These are phyloP conservation scores for Oxytorus armatus DNA, from an alignment of 2,888 invertebrate genomes.

Conservation along the genomic window DNA sequence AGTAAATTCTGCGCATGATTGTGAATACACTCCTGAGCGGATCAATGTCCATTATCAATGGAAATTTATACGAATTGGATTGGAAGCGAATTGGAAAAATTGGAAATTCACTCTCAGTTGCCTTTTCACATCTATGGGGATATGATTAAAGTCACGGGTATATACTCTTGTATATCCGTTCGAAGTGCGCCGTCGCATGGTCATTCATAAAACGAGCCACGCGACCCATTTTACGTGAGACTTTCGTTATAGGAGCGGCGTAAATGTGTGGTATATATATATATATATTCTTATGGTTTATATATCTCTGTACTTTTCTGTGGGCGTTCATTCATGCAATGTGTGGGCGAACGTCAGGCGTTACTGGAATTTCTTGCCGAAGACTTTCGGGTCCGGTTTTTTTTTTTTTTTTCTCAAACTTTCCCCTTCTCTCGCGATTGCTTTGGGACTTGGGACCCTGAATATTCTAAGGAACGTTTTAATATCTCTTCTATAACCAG, in stretches of 20 bases:
- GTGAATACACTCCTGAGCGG: too few species aligned
- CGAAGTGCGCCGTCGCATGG: slow-evolving; percentile 54
- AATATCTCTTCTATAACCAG: neutral
- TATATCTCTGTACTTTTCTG: slow-evolving; percentile 36
- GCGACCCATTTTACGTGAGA: slow-evolving; percentile 66
- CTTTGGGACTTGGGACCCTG: slow-evolving; percentile 21
- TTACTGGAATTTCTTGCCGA: slow-evolving; percentile 66
- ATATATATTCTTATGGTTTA: slow-evolving; percentile 3
- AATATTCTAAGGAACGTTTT: slow-evolving; percentile 44
- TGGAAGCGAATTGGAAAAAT: too few species aligned
- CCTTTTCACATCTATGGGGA: neutral
- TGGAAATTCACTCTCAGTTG: slow-evolving; percentile 5
- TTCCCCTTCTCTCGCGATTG: slow-evolving; percentile 38
- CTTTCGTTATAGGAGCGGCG: slow-evolving; percentile 68
- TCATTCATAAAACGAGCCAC: slow-evolving; percentile 67
- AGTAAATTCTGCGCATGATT: too few species aligned
- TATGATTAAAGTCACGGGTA: neutral
- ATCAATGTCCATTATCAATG: too few species aligned
- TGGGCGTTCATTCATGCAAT: slow-evolving; percentile 68
- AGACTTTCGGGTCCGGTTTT: slow-evolving; percentile 65
- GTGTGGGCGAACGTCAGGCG: slow-evolving; percentile 65
- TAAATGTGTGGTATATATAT: slow-evolving; percentile 59
- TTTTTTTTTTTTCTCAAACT: slow-evolving; percentile 25
- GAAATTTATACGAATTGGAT: too few species aligned
- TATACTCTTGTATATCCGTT: neutral